Evolutionary conservation across 2,113 vertebrate genomes (phyloP).

Genomic region (Chitala chitala): DNA sequence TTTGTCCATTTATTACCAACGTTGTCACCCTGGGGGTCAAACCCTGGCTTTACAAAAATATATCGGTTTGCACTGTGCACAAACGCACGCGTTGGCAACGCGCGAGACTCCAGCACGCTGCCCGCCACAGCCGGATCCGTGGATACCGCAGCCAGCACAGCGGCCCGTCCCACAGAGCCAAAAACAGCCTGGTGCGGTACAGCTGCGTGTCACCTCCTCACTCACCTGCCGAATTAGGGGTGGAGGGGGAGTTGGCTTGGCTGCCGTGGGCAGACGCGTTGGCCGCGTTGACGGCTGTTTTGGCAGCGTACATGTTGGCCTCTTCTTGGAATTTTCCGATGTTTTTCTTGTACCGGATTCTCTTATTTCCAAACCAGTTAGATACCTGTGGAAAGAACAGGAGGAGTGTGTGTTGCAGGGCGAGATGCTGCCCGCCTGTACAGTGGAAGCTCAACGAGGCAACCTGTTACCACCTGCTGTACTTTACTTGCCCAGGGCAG

Average conservation of each 20-base stretch:
- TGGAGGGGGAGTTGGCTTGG: constrained; percentile 98
- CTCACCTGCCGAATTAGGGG: constrained; percentile 99
- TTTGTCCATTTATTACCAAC: too few relatives aligned
- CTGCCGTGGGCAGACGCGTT: constrained; percentile 96
- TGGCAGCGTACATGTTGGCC: constrained; percentile 99
- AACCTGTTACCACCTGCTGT: too few relatives aligned
- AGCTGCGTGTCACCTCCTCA: constrained; percentile 31
- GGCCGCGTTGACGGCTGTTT: constrained; percentile 94
- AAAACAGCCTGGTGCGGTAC: too few relatives aligned
- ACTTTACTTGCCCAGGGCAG: too few relatives aligned
- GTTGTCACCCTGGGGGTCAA: too few relatives aligned
- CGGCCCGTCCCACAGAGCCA: too few relatives aligned
- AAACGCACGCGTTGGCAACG: too few relatives aligned
- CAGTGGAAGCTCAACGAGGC: not conserved
- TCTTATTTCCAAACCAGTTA: constrained; percentile 99
- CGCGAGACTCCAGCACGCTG: too few relatives aligned
- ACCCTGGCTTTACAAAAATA: too few relatives aligned
- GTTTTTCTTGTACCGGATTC: constrained; percentile 99
- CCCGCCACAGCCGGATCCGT: too few relatives aligned
- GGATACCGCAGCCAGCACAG: too few relatives aligned
- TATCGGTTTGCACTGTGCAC: too few relatives aligned
- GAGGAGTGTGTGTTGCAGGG: not conserved
- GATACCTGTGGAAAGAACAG: constrained; percentile 77
- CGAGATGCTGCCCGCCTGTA: not conserved
- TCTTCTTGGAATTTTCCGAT: constrained; percentile 99